Conservation (phyloP, 2,797 vertebrate species). For the Acipenser ruthenus region DNA sequence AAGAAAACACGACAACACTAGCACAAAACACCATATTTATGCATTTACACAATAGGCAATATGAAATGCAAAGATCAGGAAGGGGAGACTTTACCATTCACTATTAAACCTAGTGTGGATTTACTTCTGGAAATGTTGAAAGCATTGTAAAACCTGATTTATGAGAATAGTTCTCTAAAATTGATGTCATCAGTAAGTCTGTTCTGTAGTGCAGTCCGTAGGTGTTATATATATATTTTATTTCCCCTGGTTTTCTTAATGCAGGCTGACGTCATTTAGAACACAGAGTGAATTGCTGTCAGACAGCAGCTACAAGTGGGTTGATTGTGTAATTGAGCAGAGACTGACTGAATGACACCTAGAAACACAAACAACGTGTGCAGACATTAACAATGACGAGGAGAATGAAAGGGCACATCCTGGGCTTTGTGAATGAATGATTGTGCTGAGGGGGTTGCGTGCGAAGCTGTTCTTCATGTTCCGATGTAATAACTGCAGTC, state of each 20-base stretch:
- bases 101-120: no score
- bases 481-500: no score
- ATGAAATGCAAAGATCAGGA: no score
- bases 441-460: not conserved
- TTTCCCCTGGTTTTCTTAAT: conserved; percentile 2
- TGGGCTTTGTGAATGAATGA: not conserved
- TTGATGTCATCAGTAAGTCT: conserved; percentile 1
- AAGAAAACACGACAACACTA: no score
- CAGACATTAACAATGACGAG: not conserved
- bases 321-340: conserved; percentile 8
- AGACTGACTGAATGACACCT: conserved; percentile 4
- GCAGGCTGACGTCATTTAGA: conserved; percentile 2
- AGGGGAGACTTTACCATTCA: no score
- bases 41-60: no score
- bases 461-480: not conserved
- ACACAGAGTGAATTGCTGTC: conserved; percentile 1
- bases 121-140: no score
- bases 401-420: not conserved
- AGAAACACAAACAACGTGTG: not conserved
- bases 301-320: conserved; percentile 1
- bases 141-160: no score
- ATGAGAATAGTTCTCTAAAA: no score
- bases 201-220: not conserved
- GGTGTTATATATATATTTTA: conserved; percentile 1
- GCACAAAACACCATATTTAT: no score